Evolutionary conservation across 2,797 vertebrate species (phyloP).

Genomic region (Thaleichthys pacificus): DNA sequence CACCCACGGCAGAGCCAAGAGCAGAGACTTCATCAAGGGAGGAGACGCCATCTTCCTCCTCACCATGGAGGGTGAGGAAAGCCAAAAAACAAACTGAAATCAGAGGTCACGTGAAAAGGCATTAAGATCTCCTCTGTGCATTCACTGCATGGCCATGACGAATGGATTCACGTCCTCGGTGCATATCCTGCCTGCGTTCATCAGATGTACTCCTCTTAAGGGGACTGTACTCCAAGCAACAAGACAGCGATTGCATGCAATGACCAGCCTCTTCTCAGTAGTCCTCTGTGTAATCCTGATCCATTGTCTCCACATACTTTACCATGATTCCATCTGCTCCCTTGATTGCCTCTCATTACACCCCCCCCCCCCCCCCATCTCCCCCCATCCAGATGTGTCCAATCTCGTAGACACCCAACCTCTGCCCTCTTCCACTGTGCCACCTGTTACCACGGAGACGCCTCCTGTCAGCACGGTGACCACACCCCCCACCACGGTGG

Average conservation of each 20-base stretch:
- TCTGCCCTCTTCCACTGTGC: constrained; percentile 28
- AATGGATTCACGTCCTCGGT: too few relatives aligned
- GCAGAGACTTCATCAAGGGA: constrained; percentile 88
- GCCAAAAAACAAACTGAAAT: neutral
- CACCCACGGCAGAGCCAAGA: constrained; percentile 80
- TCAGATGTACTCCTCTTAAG: too few relatives aligned
- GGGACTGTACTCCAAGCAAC: neutral
- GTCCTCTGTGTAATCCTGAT: neutral
- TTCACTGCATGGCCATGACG: neutral
- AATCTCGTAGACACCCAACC: constrained; percentile 69
- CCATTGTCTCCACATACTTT: neutral
- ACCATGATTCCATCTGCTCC: neutral
- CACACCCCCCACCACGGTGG: neutral
- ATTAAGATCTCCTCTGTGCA: neutral
- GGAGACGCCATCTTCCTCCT: constrained; percentile 83
- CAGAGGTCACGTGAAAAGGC: too few relatives aligned
- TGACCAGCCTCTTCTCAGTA: neutral
- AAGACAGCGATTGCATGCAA: neutral
- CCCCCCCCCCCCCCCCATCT: neutral
- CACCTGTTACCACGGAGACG: neutral
- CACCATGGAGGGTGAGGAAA: constrained; percentile 83
- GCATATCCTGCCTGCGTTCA: too few relatives aligned
- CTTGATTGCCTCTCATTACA: constrained; percentile 4
- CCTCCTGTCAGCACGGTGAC: neutral
- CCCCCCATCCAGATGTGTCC: constrained; percentile 76